phyloP scores from a whole-genome alignment of 2,113 vertebrate species.

The Anguilla japonica region DNA sequence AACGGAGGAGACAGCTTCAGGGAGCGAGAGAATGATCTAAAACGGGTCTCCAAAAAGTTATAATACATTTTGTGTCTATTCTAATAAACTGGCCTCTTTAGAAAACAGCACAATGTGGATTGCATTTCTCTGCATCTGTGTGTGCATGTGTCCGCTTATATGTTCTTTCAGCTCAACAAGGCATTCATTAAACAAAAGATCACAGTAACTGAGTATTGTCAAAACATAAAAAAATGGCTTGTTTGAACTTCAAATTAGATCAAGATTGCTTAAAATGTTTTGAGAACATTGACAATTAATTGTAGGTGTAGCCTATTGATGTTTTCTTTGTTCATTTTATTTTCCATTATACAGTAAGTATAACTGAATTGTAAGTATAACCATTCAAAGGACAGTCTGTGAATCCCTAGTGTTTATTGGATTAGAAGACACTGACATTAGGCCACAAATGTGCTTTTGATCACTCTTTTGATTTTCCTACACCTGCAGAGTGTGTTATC shows the following conservation, averaged over 20 bases:
- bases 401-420: too few species aligned
- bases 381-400: too few species aligned
- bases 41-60: constrained; percentile 19
- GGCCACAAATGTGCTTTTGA: too few species aligned
- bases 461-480: too few species aligned
- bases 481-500: too few species aligned
- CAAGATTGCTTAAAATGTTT: background rate
- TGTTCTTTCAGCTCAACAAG: background rate
- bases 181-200: background rate
- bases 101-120: background rate
- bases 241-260: background rate
- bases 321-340: too few species aligned
- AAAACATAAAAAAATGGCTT: background rate
- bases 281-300: background rate
- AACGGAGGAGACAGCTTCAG: constrained; percentile 22
- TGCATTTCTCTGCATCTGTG: background rate
- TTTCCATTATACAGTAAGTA: too few species aligned
- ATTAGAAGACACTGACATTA: too few species aligned
- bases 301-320: too few species aligned
- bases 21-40: constrained; percentile 28
- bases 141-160: background rate
- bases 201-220: background rate
- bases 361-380: too few species aligned
- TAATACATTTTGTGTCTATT: background rate
- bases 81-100: background rate